These are phyloP conservation scores for Polymixis lichenea DNA, from an alignment of 2,888 invertebrate species.

Conservation along the genomic window DNA sequence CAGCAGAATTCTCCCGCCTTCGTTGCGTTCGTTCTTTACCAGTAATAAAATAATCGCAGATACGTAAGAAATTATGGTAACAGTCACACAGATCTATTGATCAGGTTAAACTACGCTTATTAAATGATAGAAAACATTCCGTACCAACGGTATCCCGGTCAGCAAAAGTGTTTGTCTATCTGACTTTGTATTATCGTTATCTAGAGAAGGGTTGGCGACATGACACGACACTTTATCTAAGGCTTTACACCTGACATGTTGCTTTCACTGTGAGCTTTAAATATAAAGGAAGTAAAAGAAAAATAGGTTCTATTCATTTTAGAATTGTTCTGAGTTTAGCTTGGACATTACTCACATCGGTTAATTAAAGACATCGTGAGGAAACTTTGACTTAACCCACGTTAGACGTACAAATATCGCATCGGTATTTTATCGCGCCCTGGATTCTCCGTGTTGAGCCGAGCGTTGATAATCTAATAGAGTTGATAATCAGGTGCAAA, in stretches of 20 bases:
- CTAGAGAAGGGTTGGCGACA: slow-evolving; percentile 38
- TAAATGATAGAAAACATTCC: neutral
- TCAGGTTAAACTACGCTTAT: no score
- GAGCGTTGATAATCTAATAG: no score
- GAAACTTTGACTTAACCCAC: no score
- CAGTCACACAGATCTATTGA: no score
- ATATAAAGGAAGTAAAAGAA: neutral
- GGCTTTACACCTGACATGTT: slow-evolving; percentile 23
- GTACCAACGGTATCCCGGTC: neutral
- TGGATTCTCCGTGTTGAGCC: no score
- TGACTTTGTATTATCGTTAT: slow-evolving; percentile 25
- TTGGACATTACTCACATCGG: no score
- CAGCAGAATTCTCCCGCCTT: neutral
- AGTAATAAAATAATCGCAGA: neutral
- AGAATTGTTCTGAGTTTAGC: no score
- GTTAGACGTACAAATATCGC: no score
- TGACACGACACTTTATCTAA: slow-evolving; percentile 45
- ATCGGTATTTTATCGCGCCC: no score
- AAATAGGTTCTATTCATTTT: neutral
- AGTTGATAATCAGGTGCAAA: no score
- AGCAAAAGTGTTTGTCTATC: slow-evolving; percentile 23
- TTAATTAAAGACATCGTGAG: no score
- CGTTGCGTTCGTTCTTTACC: neutral
- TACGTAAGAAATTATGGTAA: neutral
- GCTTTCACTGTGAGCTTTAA: neutral